Percentiles rank a stretch among this genome's conserved stretches.
These are phyloP conservation scores for Ciconia maguari DNA, from an alignment of 2,113 vertebrate species.

Conservation along the genomic window DNA sequence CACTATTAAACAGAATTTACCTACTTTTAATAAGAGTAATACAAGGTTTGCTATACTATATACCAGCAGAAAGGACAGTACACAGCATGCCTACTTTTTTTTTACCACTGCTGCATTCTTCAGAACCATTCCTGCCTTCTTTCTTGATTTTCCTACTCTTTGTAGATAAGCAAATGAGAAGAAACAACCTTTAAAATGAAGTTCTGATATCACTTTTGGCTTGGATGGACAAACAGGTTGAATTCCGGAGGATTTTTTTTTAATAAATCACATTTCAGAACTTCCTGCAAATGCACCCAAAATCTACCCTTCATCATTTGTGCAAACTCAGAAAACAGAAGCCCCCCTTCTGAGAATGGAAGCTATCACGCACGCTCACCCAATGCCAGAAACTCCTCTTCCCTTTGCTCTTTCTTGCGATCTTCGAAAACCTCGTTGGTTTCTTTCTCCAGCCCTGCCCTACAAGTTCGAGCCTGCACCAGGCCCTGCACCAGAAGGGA, in stretches of 20 bases:
- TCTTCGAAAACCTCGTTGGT: background rate
- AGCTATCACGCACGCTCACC: background rate
- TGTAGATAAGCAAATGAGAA: background rate
- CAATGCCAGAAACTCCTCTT: background rate
- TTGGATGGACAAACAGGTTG: background rate
- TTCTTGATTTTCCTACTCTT: background rate
- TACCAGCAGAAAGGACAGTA: background rate
- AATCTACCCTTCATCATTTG: background rate
- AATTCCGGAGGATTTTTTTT: background rate
- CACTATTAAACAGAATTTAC: background rate
- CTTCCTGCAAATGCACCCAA: background rate
- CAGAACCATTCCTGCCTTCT: background rate
- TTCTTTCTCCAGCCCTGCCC: background rate
- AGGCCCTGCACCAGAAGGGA: background rate
- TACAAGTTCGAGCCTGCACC: background rate
- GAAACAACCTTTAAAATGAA: background rate
- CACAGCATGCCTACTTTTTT: background rate
- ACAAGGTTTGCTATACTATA: background rate
- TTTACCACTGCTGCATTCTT: background rate
- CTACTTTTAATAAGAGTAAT: background rate
- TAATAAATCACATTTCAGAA: background rate
- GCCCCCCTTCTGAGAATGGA: background rate
- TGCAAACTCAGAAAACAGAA: background rate
- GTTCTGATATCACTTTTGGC: background rate
- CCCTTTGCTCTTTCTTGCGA: background rate